A percentile compares a stretch with the other conserved stretches of the same genome.
phyloP scores from a whole-genome alignment of 2,888 invertebrate species.

The Aradus depressus region DNA sequence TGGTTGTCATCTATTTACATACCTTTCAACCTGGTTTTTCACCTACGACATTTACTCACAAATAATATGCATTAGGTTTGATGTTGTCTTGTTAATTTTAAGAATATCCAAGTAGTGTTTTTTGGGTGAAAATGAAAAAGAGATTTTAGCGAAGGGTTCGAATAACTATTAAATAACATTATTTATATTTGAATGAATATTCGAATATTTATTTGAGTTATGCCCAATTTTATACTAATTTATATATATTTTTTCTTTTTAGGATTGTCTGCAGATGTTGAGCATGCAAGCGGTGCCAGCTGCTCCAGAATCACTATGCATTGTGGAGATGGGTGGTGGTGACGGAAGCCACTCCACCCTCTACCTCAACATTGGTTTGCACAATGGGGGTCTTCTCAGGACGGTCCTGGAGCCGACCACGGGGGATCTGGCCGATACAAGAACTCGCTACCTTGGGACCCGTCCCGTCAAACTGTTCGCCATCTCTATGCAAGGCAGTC shows the following conservation, averaged over 20 bases:
- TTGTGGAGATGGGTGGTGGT: slow-evolving; percentile 81
- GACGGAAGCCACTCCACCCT: slow-evolving; percentile 54
- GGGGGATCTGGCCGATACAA: slow-evolving; percentile 92
- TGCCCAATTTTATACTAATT: neutral
- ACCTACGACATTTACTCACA: neutral
- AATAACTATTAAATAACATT: no score
- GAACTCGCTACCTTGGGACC: slow-evolving; percentile 92
- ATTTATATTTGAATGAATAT: no score
- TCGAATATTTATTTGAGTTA: neutral
- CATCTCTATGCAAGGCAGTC: slow-evolving; percentile 88
- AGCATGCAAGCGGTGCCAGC: slow-evolving; percentile 96
- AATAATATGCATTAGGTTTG: no score
- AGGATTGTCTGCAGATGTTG: slow-evolving; percentile 87
- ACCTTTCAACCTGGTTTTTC: slow-evolving; percentile 5
- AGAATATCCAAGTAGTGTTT: no score
- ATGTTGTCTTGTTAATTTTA: no score
- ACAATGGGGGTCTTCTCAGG: slow-evolving; percentile 87
- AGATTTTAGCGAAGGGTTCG: no score
- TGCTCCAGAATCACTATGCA: slow-evolving; percentile 90
- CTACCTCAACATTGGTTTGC: slow-evolving; percentile 92
- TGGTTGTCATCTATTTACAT: neutral
- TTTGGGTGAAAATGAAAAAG: no score
- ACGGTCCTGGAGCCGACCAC: slow-evolving; percentile 92
- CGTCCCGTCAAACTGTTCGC: slow-evolving; percentile 92
- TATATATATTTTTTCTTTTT: slow-evolving; percentile 23